Evolutionary conservation across 2,888 invertebrate genomes (phyloP), one percentile per base, ranked within the genome.

Genomic region (Nasonia oneida): DNA sequence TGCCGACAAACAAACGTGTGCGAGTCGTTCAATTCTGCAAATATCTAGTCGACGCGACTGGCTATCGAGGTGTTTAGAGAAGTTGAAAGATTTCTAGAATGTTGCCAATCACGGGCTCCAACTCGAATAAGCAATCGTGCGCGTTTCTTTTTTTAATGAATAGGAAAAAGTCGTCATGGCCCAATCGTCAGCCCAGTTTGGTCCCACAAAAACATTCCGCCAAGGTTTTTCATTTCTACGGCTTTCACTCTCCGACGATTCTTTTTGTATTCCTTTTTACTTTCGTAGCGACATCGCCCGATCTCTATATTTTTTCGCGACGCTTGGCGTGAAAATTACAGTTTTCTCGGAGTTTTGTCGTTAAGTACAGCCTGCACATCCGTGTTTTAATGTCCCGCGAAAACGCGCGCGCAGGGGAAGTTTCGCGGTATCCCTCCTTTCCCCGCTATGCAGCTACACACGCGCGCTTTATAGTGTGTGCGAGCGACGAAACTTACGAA

Each of bases 361-460:
- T 92, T 92, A 92, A 92, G 90, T 91, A 92, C 92, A 92, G 91
- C 92, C 91, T 92, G 92, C 91, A 92, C 92, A 91, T 92, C 90
- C 91, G 89, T 89, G 92, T 91, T 92, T 92, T 92, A 92, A 92
- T 90, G 92, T 89, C 88, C 18, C 88, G 33, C 10, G 64, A 18
- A 39, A 5, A 15, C 50, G n/a, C 14, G 15, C 14, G 57, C 57
- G 5, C 10, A 42, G n/a, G 57, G 18, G n/a, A 6, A 61, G 15
- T 57, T 57, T 76, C 57, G 61, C 15, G 5, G 18, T 81, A 29
- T 29, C 29, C 29, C 87, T 85, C 89, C 87, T 88, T 89, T 88
- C 64, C 88, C 88, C 89, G 86, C 88, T 86, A 1, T 33, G 47
- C 18, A 3, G 4, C 37, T 23, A 61, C 57, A n/a, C 57, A n/a